These are phyloP conservation scores for Chrysochloris asiatica DNA, from an alignment of 2,113 vertebrate genomes.

Conservation along the genomic window DNA sequence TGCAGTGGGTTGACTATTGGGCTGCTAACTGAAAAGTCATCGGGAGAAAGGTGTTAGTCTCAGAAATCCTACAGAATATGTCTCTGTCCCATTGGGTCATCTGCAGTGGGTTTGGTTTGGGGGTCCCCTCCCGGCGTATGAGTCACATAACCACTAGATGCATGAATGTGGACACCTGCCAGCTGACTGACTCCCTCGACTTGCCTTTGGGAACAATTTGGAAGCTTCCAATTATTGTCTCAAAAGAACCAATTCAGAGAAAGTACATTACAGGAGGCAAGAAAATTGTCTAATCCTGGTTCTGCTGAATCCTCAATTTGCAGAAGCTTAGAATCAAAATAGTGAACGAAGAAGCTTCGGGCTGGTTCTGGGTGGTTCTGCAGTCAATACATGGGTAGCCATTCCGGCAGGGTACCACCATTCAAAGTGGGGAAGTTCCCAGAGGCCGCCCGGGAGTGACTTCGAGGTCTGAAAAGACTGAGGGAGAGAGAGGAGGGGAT, in stretches of 20 bases:
- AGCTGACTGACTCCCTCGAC: not conserved
- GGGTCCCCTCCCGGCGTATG: no score
- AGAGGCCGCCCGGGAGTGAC: not conserved
- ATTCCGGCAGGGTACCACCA: not conserved
- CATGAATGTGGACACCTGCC: not conserved
- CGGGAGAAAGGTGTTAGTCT: no score
- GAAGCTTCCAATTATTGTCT: conserved; percentile 65
- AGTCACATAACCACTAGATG: not conserved
- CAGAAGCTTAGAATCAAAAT: conserved; percentile 61
- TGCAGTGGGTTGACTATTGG: no score
- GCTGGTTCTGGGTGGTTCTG: no score
- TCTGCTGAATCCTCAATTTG: conserved; percentile 65
- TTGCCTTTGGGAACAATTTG: conserved; percentile 33
- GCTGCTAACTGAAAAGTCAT: no score
- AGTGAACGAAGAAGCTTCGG: conserved; percentile 45
- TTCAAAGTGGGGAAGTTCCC: not conserved
- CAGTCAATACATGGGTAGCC: no score
- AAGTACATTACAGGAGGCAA: conserved; percentile 60
- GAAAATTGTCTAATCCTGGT: conserved; percentile 60
- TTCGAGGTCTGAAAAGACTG: not conserved
- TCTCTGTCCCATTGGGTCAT: no score
- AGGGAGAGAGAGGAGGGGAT: fast-evolving
- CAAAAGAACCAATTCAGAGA: conserved; percentile 59
- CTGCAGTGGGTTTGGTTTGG: no score
- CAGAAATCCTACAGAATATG: no score